Percentiles rank a stretch among this genome's conserved stretches.
Evolutionary conservation across 2,888 invertebrate genomes (phyloP).

Genomic region (Parnassius glacialis): DNA sequence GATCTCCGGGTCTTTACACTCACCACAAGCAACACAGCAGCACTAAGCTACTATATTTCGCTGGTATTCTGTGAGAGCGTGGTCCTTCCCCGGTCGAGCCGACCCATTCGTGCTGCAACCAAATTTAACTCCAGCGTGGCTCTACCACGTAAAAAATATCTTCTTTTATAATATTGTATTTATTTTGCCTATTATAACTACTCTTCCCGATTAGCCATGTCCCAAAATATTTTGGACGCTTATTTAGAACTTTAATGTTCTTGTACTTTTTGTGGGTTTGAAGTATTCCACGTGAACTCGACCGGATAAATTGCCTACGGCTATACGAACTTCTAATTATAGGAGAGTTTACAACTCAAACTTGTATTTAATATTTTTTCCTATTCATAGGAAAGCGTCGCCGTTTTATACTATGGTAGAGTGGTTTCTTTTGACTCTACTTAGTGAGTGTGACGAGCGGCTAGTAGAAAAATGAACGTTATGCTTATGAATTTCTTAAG

Average conservation of each 20-base stretch:
- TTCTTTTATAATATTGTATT: no score
- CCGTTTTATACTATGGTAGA: constrained; percentile 38
- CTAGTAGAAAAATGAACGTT: constrained; percentile 39
- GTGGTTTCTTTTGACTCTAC: constrained; percentile 46
- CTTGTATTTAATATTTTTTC: constrained; percentile 39
- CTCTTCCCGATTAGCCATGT: no score
- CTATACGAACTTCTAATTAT: constrained; percentile 28
- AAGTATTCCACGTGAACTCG: background rate
- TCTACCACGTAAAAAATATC: no score
- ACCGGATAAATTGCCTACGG: background rate
- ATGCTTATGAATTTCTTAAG: constrained; percentile 42
- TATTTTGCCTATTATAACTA: no score
- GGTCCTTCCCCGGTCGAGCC: no score
- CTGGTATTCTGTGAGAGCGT: no score
- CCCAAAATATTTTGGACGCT: no score
- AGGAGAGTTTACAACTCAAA: constrained; percentile 36
- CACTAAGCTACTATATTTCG: no score
- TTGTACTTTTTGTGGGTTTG: constrained; percentile 6
- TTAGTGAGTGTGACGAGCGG: constrained; percentile 46
- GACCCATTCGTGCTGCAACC: no score
- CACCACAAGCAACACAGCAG: no score
- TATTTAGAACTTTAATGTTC: background rate
- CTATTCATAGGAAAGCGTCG: constrained; percentile 33
- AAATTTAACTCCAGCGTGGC: no score
- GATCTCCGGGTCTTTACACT: no score